Evolutionary conservation across 2,113 vertebrate genomes (phyloP).

Genomic region (Charina bottae): DNA sequence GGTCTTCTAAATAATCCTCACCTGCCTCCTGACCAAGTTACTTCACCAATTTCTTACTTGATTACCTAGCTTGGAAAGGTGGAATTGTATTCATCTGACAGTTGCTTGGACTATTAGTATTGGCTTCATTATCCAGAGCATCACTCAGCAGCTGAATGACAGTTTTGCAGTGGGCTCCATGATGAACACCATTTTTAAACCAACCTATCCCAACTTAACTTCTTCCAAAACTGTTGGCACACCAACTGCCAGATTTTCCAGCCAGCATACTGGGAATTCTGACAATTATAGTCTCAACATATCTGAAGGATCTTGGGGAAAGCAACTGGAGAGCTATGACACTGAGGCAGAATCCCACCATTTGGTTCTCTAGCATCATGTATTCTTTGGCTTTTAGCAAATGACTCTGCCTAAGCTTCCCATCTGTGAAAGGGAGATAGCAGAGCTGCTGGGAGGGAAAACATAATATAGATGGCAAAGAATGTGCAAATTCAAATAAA

Average conservation of each 20-base stretch:
- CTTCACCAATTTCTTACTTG: neutral
- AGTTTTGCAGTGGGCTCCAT: neutral
- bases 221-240: neutral
- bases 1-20: neutral
- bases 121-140: neutral
- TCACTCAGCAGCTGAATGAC: neutral
- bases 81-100: neutral
- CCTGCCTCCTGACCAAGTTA: neutral
- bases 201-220: neutral
- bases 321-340: neutral
- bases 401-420: neutral
- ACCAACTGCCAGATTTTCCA: neutral
- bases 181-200: neutral
- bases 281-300: neutral
- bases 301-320: neutral
- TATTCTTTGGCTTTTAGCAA: neutral
- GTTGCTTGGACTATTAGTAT: neutral
- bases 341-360: neutral
- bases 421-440: constrained; percentile 20
- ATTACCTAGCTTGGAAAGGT: neutral
- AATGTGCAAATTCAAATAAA: constrained; percentile 9
- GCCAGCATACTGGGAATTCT: neutral
- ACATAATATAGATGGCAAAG: neutral
- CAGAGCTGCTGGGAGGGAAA: neutral
- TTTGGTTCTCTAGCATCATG: neutral